phyloP scores from a whole-genome alignment of 2,113 vertebrate genomes.

The Axis porcinus region DNA sequence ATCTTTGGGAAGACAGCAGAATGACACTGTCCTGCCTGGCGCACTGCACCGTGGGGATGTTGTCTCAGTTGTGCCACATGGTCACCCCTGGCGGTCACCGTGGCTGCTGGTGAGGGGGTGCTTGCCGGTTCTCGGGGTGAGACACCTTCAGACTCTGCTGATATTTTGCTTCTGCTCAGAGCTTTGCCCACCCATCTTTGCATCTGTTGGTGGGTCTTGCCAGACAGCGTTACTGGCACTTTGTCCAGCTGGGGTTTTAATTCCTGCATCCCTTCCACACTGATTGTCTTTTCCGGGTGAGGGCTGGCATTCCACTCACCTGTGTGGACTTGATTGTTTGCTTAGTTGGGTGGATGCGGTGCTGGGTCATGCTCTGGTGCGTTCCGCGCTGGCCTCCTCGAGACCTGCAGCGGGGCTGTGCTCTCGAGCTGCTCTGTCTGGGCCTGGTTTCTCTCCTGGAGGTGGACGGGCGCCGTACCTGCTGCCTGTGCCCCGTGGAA shows the following conservation, averaged over 20 bases:
- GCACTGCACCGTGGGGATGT: fast-evolving
- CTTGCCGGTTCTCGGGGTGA: fast-evolving
- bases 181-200: fast-evolving
- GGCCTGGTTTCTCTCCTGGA: background rate
- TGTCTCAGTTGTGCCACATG: fast-evolving
- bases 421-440: fast-evolving
- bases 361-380: background rate
- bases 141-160: background rate
- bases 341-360: fast-evolving
- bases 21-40: background rate
- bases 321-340: fast-evolving
- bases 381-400: fast-evolving
- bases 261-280: fast-evolving
- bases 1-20: background rate
- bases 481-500: fast-evolving
- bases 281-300: fast-evolving
- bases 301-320: background rate
- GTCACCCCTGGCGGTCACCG: fast-evolving
- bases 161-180: too few species aligned
- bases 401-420: background rate
- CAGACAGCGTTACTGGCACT: fast-evolving
- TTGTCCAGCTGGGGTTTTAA: fast-evolving
- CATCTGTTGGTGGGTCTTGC: fast-evolving
- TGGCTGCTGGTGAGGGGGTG: background rate
- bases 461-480: fast-evolving